Conservation (phyloP, 2,113 vertebrate genomes). For the Sander vitreus region DNA sequence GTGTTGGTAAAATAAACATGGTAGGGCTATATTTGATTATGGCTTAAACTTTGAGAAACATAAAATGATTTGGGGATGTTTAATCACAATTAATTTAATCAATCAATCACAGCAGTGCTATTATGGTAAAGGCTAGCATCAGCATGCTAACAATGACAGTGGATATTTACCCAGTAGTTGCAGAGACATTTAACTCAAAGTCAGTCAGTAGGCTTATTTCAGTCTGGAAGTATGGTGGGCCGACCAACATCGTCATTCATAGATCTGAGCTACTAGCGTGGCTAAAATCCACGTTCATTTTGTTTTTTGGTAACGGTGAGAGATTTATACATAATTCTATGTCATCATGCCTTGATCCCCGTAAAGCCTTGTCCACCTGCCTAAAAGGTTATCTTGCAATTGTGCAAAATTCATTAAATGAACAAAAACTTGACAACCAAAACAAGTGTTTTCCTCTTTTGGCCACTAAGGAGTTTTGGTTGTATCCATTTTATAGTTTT, state of each 20-base stretch:
- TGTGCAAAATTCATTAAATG: not conserved
- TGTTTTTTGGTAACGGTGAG: not conserved
- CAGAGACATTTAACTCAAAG: not conserved
- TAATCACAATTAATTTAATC: not conserved
- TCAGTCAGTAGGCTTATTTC: not conserved
- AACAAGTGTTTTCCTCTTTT: not conserved
- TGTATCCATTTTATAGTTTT: not conserved
- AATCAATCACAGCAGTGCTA: constrained; percentile 14
- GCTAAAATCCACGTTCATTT: not conserved
- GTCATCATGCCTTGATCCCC: not conserved
- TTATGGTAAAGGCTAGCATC: constrained; percentile 1
- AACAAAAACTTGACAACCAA: no score
- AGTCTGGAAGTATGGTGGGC: not conserved
- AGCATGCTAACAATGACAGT: not conserved
- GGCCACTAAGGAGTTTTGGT: not conserved
- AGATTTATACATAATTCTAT: not conserved
- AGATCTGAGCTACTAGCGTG: not conserved
- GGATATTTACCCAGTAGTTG: not conserved
- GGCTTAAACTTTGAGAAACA: not conserved
- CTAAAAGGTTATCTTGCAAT: not conserved
- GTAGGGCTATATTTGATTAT: not conserved
- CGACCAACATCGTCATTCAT: not conserved
- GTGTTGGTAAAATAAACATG: not conserved
- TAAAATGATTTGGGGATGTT: not conserved
- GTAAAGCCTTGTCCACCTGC: not conserved